Evolutionary conservation across 2,113 vertebrate species (phyloP), one percentile per base, ranked within the genome.

Genomic region (Brachyhypopomus occidentalis): DNA sequence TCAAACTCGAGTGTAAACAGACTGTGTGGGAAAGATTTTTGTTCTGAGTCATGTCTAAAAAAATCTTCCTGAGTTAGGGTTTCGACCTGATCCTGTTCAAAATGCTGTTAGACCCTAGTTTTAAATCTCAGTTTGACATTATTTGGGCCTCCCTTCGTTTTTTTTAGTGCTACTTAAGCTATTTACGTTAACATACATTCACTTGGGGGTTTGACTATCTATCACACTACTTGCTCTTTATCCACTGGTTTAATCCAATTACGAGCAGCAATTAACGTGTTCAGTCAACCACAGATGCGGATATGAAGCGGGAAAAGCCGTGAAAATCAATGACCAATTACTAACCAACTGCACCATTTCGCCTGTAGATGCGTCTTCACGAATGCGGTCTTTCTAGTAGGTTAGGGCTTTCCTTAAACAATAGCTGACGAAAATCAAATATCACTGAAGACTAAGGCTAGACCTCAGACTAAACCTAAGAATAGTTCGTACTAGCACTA

Each of bases 281-380:
- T 69, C 19, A 69, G 17, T 69, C 66, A 69, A 36, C 30, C 66
- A 69, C 5, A 36, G 38, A 20, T 17, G 17, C n/a, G 19, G 66
- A 36, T 36, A 1, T 38, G 66, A 69, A 38, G 30, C 34, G 12
- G 34, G 34, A 36, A 20, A 30, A 69, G 66, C 34, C 9, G 19
- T 6, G 38, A 34, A 41, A 67, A 67, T 38, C 20, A 38, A 69
- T 69, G 19, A 11, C 66, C 34, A 69, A 69, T 69, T 69, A 69
- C 30, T 8, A 9, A 20, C 30, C 19, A n/a, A 20, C n/a, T n/a
- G n/a, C n/a, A n/a, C n/a, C 9, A 34, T 7, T 3, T 69, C 30
- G 66, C 2, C 30, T 69, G 38, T n/a, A n/a, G 66, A 30, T 69
- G 19, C 19, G 6, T 20, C 19, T 69, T 5, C 20, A 34, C 7